Conservation (phyloP, 2,888 invertebrate species). For the Dryocosmus kuriphilus region DNA sequence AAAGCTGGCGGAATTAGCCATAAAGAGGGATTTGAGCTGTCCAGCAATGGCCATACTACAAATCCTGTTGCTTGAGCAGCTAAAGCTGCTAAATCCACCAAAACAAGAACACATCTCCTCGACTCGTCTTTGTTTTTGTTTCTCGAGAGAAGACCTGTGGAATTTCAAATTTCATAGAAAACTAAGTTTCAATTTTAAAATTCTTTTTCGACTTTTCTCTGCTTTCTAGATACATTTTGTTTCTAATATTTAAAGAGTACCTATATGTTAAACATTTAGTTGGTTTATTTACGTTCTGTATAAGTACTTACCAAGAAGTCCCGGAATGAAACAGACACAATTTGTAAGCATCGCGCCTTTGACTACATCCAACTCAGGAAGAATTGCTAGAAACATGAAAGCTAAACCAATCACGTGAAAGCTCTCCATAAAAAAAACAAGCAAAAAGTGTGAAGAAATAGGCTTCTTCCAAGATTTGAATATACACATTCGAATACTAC, state of each 20-base stretch:
- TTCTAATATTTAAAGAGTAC: no score
- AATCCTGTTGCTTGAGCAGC: constrained; percentile 94
- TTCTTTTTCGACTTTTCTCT: no score
- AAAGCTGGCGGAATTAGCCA: constrained; percentile 93
- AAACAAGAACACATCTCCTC: constrained; percentile 86
- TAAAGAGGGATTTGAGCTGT: constrained; percentile 84
- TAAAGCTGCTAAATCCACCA: constrained; percentile 91
- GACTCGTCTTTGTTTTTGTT: constrained; percentile 87
- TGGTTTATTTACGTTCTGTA: background rate
- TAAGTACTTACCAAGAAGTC: constrained; percentile 80
- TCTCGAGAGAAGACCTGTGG: constrained; percentile 87
- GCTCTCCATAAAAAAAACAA: constrained; percentile 91
- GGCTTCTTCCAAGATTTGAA: constrained; percentile 93
- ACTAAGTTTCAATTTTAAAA: background rate
- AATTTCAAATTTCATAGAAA: constrained; percentile 3
- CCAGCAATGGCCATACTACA: constrained; percentile 93
- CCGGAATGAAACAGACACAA: constrained; percentile 95
- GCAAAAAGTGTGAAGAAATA: constrained; percentile 82
- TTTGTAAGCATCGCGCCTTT: constrained; percentile 98
- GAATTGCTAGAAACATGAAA: constrained; percentile 90
- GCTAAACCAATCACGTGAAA: constrained; percentile 93
- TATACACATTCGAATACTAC: constrained; percentile 91
- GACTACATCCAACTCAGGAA: constrained; percentile 95
- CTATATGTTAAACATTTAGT: background rate
- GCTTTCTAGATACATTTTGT: no score